phyloP scores from a whole-genome alignment of 2,113 vertebrate species.

The Myodes glareolus region DNA sequence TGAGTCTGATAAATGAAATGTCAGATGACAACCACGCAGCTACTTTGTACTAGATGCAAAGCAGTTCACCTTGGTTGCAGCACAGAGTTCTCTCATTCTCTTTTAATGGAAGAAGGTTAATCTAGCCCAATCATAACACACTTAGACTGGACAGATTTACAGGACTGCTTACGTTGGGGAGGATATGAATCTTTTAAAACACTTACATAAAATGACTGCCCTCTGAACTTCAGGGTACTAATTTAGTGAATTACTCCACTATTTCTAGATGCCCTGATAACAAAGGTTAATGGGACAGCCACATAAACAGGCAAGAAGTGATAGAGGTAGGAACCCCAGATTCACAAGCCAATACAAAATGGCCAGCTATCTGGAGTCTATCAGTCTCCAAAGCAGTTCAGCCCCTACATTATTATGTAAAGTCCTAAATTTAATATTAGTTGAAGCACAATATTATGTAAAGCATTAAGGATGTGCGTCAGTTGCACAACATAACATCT shows the following conservation, averaged over 20 bases:
- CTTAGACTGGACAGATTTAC: slow-evolving; percentile 75
- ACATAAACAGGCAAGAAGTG: slow-evolving; percentile 42
- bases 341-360: slow-evolving; percentile 37
- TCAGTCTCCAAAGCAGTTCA: slow-evolving; percentile 44
- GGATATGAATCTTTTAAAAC: slow-evolving; percentile 71
- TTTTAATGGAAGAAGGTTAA: slow-evolving; percentile 69
- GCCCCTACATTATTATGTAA: slow-evolving; percentile 19
- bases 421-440: slow-evolving; percentile 54
- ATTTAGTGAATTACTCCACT: slow-evolving; percentile 66
- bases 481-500: not conserved
- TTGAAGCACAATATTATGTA: not conserved
- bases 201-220: slow-evolving; percentile 69
- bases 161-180: slow-evolving; percentile 64
- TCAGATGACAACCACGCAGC: slow-evolving; percentile 27
- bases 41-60: slow-evolving; percentile 54
- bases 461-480: slow-evolving; percentile 47
- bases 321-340: not conserved
- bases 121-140: slow-evolving; percentile 68
- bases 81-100: slow-evolving; percentile 9
- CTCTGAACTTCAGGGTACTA: slow-evolving; percentile 69
- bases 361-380: not conserved
- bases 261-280: slow-evolving; percentile 69
- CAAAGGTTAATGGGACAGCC: slow-evolving; percentile 51
- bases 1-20: slow-evolving; percentile 37
- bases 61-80: slow-evolving; percentile 33